Conservation (phyloP, 2,113 vertebrate species). For the Datnioides undecimradiatus region DNA sequence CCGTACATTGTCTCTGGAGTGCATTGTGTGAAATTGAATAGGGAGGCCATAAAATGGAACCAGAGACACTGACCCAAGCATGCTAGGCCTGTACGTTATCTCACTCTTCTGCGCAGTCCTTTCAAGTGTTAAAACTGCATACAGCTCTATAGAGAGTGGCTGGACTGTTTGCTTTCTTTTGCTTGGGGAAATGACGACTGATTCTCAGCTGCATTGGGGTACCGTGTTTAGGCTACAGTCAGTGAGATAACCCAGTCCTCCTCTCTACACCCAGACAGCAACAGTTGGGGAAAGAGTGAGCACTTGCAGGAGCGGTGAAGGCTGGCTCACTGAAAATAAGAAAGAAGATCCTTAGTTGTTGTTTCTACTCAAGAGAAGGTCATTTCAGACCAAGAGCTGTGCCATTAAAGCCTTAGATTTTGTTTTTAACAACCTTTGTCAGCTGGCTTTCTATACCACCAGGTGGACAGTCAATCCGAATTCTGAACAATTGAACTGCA, state of each 20-base stretch:
- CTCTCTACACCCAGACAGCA: conserved; percentile 34
- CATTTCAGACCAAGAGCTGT: conserved; percentile 11
- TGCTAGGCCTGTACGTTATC: conserved; percentile 46
- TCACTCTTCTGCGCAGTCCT: conserved; percentile 12
- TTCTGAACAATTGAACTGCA: neutral
- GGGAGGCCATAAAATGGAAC: conserved; percentile 68
- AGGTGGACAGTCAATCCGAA: neutral
- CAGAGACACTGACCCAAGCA: conserved; percentile 67
- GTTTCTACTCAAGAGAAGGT: conserved; percentile 32
- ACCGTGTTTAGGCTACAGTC: conserved; percentile 63
- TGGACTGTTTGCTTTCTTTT: conserved; percentile 46
- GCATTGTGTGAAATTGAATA: conserved; percentile 79
- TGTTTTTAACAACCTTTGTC: conserved; percentile 27
- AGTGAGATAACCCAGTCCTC: conserved; percentile 66
- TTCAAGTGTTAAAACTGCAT: conserved; percentile 41
- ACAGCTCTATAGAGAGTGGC: conserved; percentile 39
- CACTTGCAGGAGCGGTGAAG: conserved; percentile 7
- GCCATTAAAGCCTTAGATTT: conserved; percentile 28
- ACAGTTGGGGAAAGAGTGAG: conserved; percentile 26
- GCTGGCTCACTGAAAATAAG: neutral
- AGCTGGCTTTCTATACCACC: neutral
- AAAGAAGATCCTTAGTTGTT: conserved; percentile 38
- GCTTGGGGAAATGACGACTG: conserved; percentile 36
- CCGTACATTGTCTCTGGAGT: conserved; percentile 70
- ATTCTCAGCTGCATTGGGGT: conserved; percentile 42